Conservation (phyloP, 37 sponge, comb jelly and placozoan genomes). For the Agelas oroides region DNA sequence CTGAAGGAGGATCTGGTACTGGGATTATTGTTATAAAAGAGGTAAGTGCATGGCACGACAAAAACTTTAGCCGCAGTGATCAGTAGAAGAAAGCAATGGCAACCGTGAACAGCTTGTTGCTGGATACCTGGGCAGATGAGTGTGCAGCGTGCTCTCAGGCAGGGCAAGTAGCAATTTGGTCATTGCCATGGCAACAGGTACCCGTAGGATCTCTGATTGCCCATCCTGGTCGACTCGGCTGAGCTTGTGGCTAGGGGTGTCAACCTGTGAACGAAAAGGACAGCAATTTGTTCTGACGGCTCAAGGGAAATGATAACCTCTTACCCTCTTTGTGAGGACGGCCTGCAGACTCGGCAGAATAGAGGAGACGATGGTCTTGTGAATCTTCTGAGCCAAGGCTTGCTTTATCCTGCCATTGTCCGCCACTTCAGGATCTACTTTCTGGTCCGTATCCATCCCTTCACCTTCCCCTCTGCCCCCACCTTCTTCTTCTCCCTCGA, state of each 20-base stretch:
- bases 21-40: no score
- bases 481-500: not conserved
- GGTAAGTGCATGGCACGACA: no score
- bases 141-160: constrained; percentile 67
- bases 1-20: no score
- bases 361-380: constrained; percentile 40
- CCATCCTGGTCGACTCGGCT: constrained; percentile 26
- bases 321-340: constrained; percentile 63
- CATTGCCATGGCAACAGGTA: constrained; percentile 88
- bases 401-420: not conserved
- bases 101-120: no score
- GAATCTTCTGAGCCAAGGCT: constrained; percentile 47
- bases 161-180: constrained; percentile 83
- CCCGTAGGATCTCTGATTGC: constrained; percentile 62
- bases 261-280: constrained; percentile 32
- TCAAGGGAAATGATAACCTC: not conserved
- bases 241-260: constrained; percentile 32
- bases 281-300: no score
- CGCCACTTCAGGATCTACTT: not conserved
- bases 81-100: no score
- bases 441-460: constrained; percentile 5
- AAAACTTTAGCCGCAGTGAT: no score
- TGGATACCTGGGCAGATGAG: constrained; percentile 80
- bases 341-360: constrained; percentile 71
- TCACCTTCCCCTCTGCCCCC: not conserved